A percentile compares a stretch with the other conserved stretches of the same genome.
Evolutionary conservation across 2,113 vertebrate species (phyloP).

Genomic region (Pteronura brasiliensis): DNA sequence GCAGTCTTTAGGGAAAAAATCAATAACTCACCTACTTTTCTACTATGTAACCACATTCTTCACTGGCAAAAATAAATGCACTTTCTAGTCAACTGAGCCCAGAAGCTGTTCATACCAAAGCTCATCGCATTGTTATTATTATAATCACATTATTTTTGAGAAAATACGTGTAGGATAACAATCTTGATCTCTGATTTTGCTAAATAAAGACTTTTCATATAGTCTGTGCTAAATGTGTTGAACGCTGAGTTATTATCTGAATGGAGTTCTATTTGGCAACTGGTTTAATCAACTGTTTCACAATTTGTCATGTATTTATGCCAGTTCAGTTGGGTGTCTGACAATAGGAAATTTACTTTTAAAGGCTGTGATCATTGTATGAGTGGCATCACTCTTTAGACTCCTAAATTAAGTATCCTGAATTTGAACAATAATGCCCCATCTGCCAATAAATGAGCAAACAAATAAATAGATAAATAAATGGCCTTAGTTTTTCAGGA

Average conservation of each 20-base stretch:
- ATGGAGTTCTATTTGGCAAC: slow-evolving; percentile 40
- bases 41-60: not conserved
- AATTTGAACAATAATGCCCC: not conserved
- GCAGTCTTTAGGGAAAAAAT: not conserved
- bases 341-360: slow-evolving; percentile 30
- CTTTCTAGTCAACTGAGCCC: not conserved
- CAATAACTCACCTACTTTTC: not conserved
- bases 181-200: slow-evolving; percentile 23
- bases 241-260: slow-evolving; percentile 37
- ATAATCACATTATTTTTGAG: not conserved
- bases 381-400: not conserved
- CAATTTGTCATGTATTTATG: slow-evolving; percentile 32
- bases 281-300: slow-evolving; percentile 47
- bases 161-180: slow-evolving; percentile 23
- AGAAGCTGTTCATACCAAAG: slow-evolving; percentile 3
- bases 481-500: not conserved
- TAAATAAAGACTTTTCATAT: slow-evolving; percentile 47
- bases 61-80: not conserved
- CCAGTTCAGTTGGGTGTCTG: slow-evolving; percentile 45
- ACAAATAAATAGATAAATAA: not conserved
- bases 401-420: not conserved
- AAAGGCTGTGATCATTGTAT: slow-evolving; percentile 15
- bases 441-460: not conserved
- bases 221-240: slow-evolving; percentile 12
- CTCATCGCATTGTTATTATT: not conserved